Evolutionary conservation across 1,140 invertebrate genomes (phyloP).

Genomic region (Drosophila chauvacae): DNA sequence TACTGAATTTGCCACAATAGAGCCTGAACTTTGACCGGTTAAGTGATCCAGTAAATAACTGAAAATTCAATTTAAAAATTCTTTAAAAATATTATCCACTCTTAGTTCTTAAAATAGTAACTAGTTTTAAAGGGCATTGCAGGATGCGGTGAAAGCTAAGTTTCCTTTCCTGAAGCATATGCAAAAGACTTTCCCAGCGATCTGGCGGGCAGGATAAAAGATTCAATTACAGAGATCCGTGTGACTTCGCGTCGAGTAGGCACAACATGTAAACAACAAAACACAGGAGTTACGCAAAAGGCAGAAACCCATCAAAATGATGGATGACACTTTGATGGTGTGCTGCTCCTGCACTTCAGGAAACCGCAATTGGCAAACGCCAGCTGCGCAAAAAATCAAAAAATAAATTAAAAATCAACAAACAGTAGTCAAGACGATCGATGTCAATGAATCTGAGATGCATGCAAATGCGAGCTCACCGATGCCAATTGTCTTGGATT

Average conservation of each 20-base stretch:
- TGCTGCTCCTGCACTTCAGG: constrained; percentile 59
- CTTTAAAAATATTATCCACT: neutral
- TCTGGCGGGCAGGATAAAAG: constrained; percentile 66
- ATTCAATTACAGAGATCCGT: constrained; percentile 75
- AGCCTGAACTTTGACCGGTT: too few species aligned
- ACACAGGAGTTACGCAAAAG: constrained; percentile 46
- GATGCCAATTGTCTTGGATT: constrained; percentile 45
- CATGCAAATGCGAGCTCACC: constrained; percentile 69
- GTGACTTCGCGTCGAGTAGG: constrained; percentile 62
- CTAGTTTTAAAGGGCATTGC: constrained; percentile 1
- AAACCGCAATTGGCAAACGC: constrained; percentile 72
- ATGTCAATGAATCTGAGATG: constrained; percentile 77
- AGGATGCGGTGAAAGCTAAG: neutral
- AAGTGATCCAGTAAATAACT: too few species aligned
- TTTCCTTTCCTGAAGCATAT: neutral
- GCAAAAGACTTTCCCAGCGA: constrained; percentile 63
- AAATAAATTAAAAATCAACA: constrained; percentile 82
- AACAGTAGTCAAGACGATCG: constrained; percentile 68
- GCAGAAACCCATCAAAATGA: constrained; percentile 73
- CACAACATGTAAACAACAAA: constrained; percentile 69
- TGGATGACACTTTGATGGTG: constrained; percentile 79
- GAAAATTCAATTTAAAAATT: neutral
- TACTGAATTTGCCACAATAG: neutral
- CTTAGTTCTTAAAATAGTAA: neutral
- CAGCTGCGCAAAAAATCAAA: constrained; percentile 73